phyloP scores from a whole-genome alignment of 2,797 vertebrate genomes.

The Lutjanus campechanus region DNA sequence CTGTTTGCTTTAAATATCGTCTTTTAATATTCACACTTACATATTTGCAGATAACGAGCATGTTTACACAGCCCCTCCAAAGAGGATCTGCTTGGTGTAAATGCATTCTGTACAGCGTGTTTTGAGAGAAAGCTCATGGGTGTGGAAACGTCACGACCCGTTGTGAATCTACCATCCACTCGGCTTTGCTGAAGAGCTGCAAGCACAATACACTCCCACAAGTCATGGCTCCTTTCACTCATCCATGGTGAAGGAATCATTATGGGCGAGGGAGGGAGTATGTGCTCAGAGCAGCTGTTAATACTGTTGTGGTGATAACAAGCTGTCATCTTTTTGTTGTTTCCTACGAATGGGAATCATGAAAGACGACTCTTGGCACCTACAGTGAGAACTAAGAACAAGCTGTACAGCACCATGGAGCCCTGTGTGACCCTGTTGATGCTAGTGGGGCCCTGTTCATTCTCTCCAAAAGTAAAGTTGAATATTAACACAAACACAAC shows the following conservation, averaged over 20 bases:
- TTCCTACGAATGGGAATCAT: background rate
- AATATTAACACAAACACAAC: background rate
- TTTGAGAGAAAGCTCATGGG: constrained; percentile 24
- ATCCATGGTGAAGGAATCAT: constrained; percentile 26
- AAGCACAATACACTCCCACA: constrained; percentile 37
- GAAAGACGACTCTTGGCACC: constrained; percentile 34
- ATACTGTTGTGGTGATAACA: constrained; percentile 50
- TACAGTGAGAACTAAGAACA: constrained; percentile 20
- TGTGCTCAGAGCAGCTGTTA: constrained; percentile 47
- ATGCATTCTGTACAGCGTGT: constrained; percentile 7
- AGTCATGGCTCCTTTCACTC: constrained; percentile 50
- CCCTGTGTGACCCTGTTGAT: constrained; percentile 1
- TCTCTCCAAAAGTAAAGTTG: background rate
- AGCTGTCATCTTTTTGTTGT: constrained; percentile 50
- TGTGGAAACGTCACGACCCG: background rate
- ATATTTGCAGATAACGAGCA: background rate
- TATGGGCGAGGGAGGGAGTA: constrained; percentile 19
- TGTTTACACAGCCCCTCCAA: constrained; percentile 2
- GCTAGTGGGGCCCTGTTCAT: background rate
- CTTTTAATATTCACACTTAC: background rate
- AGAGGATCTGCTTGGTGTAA: constrained; percentile 14
- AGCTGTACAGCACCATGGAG: background rate
- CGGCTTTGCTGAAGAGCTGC: constrained; percentile 21
- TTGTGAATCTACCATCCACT: constrained; percentile 40
- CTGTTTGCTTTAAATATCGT: background rate